Base-by-base conservation (phyloP, 2,888 invertebrate genomes). In the Thumatha senex region DNA sequence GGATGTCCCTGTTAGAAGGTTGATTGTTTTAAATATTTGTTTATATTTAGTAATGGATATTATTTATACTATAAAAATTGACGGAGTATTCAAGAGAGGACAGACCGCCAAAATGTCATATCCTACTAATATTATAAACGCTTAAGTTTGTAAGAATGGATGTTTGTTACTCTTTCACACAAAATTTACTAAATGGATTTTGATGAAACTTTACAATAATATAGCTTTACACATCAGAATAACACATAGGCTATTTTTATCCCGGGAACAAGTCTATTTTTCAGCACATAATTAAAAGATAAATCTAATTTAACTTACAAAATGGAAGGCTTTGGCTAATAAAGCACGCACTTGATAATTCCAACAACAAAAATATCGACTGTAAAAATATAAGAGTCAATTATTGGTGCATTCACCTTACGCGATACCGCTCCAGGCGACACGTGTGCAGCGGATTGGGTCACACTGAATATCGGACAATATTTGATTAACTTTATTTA, bases 401-500 rank as follows among this genome's bases (percentile, higher is more conserved):
- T 7, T 40, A 56, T 41, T 15, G 48, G 48, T 50, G 45, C 50
- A 51, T 54, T 55, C 45, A 61, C 56, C 53, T 11, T 51, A 36
- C 31, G 18, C 39, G 33, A 18, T 38, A 45, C 13, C 54, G 61
- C 63, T 65, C 53, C 24, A 10, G 48, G 64, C 61, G 61, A 64
- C 59, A 50, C 58, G 54, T 49, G 46, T 50, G 42, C 40, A 14
- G 31, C 38, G 40, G 61, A 61, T 61, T 56, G 65, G 61, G 62
- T 64, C 65, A 56, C 47, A 48, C 53, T 48, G 56, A 56, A 64
- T 61, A 64, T 56, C 61, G 51, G 41, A 30, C 46, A 42, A 48
- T 64, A 64, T 64, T 64, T 61, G 51, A 51, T 44, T 61, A 33
- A 49, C 51, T 60, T 49, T 31, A 51, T 58, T 54, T 63, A 63